Evolutionary conservation across 2,888 invertebrate species (phyloP).

Genomic region (Eledona agricola): DNA sequence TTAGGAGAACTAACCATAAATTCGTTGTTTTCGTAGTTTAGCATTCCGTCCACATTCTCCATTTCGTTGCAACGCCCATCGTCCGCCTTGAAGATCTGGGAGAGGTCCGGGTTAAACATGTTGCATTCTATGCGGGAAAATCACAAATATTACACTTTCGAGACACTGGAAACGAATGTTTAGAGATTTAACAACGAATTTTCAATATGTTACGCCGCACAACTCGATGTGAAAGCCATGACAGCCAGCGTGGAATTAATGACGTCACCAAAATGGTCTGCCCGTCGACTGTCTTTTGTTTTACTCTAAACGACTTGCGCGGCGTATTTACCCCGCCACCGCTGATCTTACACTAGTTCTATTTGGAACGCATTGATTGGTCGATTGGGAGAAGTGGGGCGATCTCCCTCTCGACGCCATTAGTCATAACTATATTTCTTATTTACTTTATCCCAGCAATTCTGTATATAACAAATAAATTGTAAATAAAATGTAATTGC

Average conservation of each 20-base stretch:
- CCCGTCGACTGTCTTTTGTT: constrained; percentile 10
- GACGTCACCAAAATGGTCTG: constrained; percentile 64
- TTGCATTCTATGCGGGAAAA: constrained; percentile 11
- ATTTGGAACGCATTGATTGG: constrained; percentile 22
- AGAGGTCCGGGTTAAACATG: constrained; percentile 41
- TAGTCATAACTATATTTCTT: too few relatives aligned
- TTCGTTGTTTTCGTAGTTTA: constrained; percentile 56
- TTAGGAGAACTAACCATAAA: constrained; percentile 55
- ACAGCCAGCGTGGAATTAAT: constrained; percentile 75
- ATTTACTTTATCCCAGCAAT: too few relatives aligned
- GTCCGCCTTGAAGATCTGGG: constrained; percentile 48
- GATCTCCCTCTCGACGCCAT: constrained; percentile 16
- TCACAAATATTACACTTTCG: constrained; percentile 24
- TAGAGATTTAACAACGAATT: constrained; percentile 17
- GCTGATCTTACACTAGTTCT: background rate
- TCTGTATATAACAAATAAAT: too few relatives aligned
- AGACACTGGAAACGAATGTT: constrained; percentile 5
- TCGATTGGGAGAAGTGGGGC: constrained; percentile 2
- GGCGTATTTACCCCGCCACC: constrained; percentile 6
- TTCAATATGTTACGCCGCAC: constrained; percentile 37
- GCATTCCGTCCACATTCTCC: constrained; percentile 56
- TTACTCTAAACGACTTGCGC: constrained; percentile 9
- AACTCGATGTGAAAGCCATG: constrained; percentile 47
- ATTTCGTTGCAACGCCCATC: constrained; percentile 52
- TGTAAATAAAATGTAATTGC: too few relatives aligned